Evolutionary conservation across 2,888 invertebrate species (phyloP).

Genomic region (Smittia aterrima): DNA sequence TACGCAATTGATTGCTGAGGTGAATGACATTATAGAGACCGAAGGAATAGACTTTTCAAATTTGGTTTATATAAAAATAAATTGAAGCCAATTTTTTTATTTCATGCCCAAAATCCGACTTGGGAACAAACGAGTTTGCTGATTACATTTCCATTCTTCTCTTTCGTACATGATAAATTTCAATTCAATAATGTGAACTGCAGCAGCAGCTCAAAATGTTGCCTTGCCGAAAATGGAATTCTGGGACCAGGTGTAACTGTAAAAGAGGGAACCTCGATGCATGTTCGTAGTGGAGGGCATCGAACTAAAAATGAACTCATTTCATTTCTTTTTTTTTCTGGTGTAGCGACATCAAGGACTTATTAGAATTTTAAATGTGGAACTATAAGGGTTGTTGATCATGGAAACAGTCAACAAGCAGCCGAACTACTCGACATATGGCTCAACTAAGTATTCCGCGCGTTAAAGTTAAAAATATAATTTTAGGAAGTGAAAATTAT

Average conservation of each 20-base stretch:
- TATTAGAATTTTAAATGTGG: conserved; percentile 8
- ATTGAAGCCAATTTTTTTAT: too few relatives aligned
- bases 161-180: background rate
- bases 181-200: background rate
- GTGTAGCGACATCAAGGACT: background rate
- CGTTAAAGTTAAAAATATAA: conserved; percentile 2
- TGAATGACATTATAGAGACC: too few relatives aligned
- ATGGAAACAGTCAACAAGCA: conserved; percentile 3
- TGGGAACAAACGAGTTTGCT: too few relatives aligned
- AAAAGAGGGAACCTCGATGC: conserved; percentile 12
- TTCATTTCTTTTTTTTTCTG: background rate
- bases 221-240: background rate
- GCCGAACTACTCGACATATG: conserved; percentile 7
- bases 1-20: background rate
- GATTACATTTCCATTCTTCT: conserved; percentile 3
- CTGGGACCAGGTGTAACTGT: conserved; percentile 22
- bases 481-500: conserved; percentile 21
- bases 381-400: conserved; percentile 10
- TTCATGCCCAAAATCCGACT: too few relatives aligned
- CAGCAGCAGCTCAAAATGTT: background rate
- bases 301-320: conserved; percentile 6
- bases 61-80: too few relatives aligned
- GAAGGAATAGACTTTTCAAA: too few relatives aligned
- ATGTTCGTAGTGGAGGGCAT: conserved; percentile 13
- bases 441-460: background rate